Conservation (phyloP, 2,113 vertebrate species). For the Crotophaga sulcirostris region DNA sequence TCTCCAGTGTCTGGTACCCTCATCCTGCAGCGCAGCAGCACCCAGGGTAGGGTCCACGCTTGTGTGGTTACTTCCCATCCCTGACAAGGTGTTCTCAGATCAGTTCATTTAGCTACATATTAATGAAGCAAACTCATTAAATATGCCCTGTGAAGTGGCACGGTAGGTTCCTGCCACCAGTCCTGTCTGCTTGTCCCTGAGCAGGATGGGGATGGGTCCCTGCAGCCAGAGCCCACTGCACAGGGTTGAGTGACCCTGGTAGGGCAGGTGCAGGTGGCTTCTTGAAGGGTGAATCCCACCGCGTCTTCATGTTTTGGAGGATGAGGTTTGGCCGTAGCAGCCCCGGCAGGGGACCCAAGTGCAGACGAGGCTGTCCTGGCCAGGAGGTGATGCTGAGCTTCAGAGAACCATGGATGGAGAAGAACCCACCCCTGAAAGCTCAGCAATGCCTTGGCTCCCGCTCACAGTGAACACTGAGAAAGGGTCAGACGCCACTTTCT, state of each 20-base stretch:
- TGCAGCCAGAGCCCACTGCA: too few relatives aligned
- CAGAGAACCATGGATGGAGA: neutral
- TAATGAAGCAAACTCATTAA: neutral
- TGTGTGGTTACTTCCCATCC: too few relatives aligned
- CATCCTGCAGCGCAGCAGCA: fast-evolving
- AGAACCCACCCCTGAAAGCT: neutral
- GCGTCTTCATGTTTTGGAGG: neutral
- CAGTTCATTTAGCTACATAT: neutral
- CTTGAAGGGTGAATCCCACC: fast-evolving
- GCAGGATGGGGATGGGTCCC: too few relatives aligned
- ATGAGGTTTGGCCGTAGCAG: neutral
- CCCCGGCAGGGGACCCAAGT: neutral
- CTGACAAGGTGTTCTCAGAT: fast-evolving
- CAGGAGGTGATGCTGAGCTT: neutral
- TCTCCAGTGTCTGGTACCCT: fast-evolving
- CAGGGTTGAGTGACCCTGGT: neutral
- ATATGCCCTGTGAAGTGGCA: neutral
- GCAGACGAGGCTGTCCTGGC: neutral
- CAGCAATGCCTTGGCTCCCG: neutral
- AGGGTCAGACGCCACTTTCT: neutral
- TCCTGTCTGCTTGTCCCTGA: too few relatives aligned
- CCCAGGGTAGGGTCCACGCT: neutral
- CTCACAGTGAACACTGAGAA: neutral
- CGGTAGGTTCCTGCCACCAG: neutral
- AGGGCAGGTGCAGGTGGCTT: neutral